These are phyloP conservation scores for Carcharodon carcharias DNA, from an alignment of 2,797 vertebrate genomes.

Conservation along the genomic window DNA sequence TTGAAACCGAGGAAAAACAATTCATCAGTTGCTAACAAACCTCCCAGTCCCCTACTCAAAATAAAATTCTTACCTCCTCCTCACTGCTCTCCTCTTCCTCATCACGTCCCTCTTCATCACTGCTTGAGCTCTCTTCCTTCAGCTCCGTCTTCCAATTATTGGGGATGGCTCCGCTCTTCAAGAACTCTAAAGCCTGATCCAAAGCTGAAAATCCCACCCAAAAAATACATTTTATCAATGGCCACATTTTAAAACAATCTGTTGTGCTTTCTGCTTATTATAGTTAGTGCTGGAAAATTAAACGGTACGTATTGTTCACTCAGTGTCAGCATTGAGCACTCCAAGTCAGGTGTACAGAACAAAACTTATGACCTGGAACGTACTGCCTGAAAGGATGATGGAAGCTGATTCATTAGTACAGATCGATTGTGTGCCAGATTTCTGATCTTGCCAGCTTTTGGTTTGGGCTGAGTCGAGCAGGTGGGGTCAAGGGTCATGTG, in stretches of 20 bases:
- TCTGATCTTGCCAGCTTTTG: too few species aligned
- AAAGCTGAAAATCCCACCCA: slow-evolving; percentile 49
- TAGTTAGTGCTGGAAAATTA: neutral
- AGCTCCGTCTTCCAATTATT: slow-evolving; percentile 65
- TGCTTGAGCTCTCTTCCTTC: slow-evolving; percentile 70
- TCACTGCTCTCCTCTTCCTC: slow-evolving; percentile 61
- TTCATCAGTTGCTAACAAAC: neutral
- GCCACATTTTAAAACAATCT: neutral
- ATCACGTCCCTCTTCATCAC: slow-evolving; percentile 64
- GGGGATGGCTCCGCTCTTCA: slow-evolving; percentile 56
- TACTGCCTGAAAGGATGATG: neutral
- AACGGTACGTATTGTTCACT: neutral
- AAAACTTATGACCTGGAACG: neutral
- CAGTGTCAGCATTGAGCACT: neutral
- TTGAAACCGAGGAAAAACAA: neutral
- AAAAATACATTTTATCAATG: neutral
- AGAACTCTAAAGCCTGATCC: slow-evolving; percentile 63
- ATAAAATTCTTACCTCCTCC: slow-evolving; percentile 58
- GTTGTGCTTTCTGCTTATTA: neutral
- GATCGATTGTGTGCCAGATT: too few species aligned
- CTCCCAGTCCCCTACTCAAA: neutral
- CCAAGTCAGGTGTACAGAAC: neutral
- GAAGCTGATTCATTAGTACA: neutral
- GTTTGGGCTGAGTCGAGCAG: too few species aligned
- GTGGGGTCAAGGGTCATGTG: too few species aligned